A percentile compares a stretch with the other conserved stretches of the same genome.
Conservation (phyloP, 2,888 invertebrate genomes). For the Pandemis cinnamomeana region DNA sequence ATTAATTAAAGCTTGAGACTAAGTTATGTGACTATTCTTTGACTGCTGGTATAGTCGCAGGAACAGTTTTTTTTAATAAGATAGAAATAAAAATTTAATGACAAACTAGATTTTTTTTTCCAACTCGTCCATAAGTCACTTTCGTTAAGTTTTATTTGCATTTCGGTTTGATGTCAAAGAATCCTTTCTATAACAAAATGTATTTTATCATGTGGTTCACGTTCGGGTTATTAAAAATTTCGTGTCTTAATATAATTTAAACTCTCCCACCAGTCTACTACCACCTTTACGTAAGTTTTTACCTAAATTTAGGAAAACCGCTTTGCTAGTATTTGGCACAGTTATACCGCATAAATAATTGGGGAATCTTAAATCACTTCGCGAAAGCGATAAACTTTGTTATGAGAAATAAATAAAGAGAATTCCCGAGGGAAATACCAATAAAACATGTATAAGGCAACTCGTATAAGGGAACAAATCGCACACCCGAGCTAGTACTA, state of each 20-base stretch:
- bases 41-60: neutral
- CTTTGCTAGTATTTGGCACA: neutral
- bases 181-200: neutral
- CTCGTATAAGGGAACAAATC: constrained; percentile 35
- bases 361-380: constrained; percentile 14
- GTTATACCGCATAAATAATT: neutral
- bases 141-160: neutral
- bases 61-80: neutral
- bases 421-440: constrained; percentile 31
- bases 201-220: too few relatives aligned
- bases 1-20: neutral
- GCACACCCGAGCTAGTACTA: constrained; percentile 23
- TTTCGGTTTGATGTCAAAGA: neutral
- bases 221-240: too few relatives aligned
- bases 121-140: neutral
- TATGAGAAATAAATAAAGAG: constrained; percentile 29
- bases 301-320: neutral
- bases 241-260: too few relatives aligned
- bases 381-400: constrained; percentile 24
- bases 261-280: too few relatives aligned
- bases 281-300: neutral
- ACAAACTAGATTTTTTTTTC: neutral
- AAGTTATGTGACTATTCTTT: neutral
- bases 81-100: neutral
- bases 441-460: constrained; percentile 33